These are phyloP conservation scores for Ichneumoninae sp. DNA, from an alignment of 2,888 invertebrate species.

Conservation along the genomic window DNA sequence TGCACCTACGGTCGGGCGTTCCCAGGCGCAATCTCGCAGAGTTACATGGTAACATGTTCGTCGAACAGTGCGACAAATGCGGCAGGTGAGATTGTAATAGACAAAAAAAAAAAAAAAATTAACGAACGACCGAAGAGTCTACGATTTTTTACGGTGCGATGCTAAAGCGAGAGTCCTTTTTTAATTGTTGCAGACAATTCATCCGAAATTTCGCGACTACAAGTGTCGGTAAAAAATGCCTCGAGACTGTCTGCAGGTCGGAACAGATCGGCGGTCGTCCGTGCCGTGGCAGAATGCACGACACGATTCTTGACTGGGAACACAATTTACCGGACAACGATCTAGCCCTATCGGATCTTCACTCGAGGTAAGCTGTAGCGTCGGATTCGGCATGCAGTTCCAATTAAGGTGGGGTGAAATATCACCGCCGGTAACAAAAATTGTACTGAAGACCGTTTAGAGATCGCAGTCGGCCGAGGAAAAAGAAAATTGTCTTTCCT, in stretches of 20 bases:
- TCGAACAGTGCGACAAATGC: conserved; percentile 96
- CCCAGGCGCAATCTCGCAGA: conserved; percentile 93
- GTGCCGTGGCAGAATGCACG: conserved; percentile 95
- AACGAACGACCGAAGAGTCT: neutral
- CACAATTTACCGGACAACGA: conserved; percentile 95
- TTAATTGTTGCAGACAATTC: conserved; percentile 88
- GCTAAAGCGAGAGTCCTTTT: neutral
- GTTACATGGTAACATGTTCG: conserved; percentile 99
- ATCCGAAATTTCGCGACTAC: conserved; percentile 90
- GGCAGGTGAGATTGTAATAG: conserved; percentile 86
- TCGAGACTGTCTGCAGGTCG: conserved; percentile 88
- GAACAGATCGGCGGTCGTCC: conserved; percentile 87
- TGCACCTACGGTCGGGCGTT: conserved; percentile 96
- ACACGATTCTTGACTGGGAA: conserved; percentile 99
- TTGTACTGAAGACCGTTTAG: no score
- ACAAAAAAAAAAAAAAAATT: neutral
- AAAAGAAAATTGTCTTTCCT: no score
- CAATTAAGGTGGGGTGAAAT: no score
- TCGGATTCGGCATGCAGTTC: no score
- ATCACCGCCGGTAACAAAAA: no score
- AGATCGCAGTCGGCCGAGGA: no score
- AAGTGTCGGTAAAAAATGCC: conserved; percentile 91
- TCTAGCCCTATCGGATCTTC: conserved; percentile 92
- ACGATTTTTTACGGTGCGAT: neutral
- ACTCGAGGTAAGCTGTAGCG: conserved; percentile 89